Conservation (phyloP, 2,113 vertebrate species). For the Apodemus sylvaticus region DNA sequence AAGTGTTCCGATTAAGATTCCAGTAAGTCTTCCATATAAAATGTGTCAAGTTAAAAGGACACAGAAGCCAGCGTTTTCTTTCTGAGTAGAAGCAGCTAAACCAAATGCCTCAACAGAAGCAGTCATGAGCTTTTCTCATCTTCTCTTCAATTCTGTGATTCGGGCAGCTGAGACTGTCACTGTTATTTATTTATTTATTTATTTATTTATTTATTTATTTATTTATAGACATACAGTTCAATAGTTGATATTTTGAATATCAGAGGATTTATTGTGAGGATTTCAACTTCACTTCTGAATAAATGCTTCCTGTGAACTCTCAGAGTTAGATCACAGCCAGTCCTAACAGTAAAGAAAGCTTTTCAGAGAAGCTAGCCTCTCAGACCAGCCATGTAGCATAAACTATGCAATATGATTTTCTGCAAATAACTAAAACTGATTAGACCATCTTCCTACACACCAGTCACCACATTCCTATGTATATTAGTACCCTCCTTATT, state of each 20-base stretch:
- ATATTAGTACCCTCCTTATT: background rate
- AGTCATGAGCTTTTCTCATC: background rate
- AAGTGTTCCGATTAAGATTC: background rate
- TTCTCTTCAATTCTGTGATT: background rate
- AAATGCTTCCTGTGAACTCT: background rate
- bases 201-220: too few relatives aligned
- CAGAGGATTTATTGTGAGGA: background rate
- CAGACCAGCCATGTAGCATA: background rate
- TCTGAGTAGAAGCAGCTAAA: background rate
- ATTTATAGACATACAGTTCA: background rate
- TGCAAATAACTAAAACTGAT: background rate
- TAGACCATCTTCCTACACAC: background rate
- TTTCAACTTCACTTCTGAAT: background rate
- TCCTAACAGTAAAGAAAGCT: rapidly evolving
- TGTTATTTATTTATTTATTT: background rate
- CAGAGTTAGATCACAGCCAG: background rate
- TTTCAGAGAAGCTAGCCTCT: background rate
- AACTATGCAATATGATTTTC: background rate
- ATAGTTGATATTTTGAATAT: background rate
- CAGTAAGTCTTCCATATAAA: background rate
- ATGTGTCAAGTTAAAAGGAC: background rate
- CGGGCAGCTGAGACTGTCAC: background rate
- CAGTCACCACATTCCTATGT: rapidly evolving
- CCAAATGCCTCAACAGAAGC: background rate
- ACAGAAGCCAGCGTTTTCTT: background rate